A percentile compares a stretch with the other conserved stretches of the same genome.
Conservation (phyloP, 64 coral and sea anemone genomes). For the Stichodactyla helianthus region DNA sequence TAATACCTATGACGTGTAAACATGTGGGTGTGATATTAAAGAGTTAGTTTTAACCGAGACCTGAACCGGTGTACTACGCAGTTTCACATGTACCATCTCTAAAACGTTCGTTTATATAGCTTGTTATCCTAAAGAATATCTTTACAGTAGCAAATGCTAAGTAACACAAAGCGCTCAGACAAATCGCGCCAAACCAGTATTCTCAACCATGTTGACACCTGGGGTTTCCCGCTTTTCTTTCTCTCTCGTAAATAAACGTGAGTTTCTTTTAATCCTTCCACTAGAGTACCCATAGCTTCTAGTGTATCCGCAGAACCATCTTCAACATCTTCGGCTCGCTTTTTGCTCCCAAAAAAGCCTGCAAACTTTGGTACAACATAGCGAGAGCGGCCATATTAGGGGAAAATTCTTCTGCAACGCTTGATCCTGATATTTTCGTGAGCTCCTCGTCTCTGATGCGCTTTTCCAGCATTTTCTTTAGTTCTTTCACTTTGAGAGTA, state of each 20-base stretch:
- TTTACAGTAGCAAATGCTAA: background rate
- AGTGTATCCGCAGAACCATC: background rate
- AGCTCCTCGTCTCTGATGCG: background rate
- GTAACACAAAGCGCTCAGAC: slow-evolving; percentile 9
- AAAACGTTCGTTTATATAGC: too few species aligned
- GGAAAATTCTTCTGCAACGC: background rate
- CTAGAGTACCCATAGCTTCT: background rate
- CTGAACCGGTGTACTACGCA: too few species aligned
- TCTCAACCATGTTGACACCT: background rate
- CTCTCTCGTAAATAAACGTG: background rate
- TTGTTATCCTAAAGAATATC: too few species aligned
- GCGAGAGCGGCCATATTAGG: background rate
- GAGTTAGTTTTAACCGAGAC: too few species aligned
- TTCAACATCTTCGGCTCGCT: background rate
- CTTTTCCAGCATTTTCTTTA: background rate
- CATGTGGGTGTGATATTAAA: too few species aligned
- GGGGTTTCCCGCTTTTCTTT: background rate
- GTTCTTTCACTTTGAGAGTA: background rate
- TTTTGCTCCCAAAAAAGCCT: background rate
- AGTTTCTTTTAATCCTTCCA: background rate
- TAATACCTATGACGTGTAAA: too few species aligned
- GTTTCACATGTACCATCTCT: too few species aligned
- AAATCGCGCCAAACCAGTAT: background rate
- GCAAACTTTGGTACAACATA: background rate
- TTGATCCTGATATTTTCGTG: background rate